Conservation (phyloP, 2,888 invertebrate species). For the Cordilura impudica region DNA sequence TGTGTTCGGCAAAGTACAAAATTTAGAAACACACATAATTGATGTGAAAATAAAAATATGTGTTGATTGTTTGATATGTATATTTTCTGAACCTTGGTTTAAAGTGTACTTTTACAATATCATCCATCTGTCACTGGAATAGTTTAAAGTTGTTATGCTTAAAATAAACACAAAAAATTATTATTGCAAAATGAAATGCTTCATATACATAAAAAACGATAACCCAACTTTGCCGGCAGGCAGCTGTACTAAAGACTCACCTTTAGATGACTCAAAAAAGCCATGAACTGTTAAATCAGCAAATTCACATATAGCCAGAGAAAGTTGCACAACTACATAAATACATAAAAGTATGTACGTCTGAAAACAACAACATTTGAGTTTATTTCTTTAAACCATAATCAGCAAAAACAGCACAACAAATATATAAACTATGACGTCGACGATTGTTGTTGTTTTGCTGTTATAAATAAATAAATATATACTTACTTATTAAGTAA, state of each 20-base stretch:
- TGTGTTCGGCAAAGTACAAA: too few relatives aligned
- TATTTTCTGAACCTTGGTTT: too few relatives aligned
- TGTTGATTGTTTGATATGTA: too few relatives aligned
- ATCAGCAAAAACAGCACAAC: neutral
- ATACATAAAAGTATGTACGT: too few relatives aligned
- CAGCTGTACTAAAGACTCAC: conserved; percentile 10
- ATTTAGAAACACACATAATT: too few relatives aligned
- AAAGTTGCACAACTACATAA: conserved; percentile 44
- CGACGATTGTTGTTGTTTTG: conserved; percentile 25
- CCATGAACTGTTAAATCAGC: conserved; percentile 59
- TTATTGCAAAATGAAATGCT: too few relatives aligned
- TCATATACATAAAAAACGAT: too few relatives aligned
- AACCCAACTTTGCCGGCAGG: conserved; percentile 7
- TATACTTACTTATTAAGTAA: conserved; percentile 48
- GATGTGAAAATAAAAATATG: too few relatives aligned
- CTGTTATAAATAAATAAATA: conserved; percentile 41
- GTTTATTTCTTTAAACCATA: conserved; percentile 19
- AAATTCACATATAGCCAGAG: conserved; percentile 43
- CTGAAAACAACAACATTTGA: conserved; percentile 22
- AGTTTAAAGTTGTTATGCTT: too few relatives aligned
- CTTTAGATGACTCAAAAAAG: conserved; percentile 52
- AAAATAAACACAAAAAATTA: too few relatives aligned
- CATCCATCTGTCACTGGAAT: too few relatives aligned
- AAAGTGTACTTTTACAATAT: too few relatives aligned
- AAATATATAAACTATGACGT: conserved; percentile 52